Evolutionary conservation across 2,797 vertebrate genomes (phyloP), one percentile per base, ranked within the genome.

Genomic region (Dromococcyx pavoninus): DNA sequence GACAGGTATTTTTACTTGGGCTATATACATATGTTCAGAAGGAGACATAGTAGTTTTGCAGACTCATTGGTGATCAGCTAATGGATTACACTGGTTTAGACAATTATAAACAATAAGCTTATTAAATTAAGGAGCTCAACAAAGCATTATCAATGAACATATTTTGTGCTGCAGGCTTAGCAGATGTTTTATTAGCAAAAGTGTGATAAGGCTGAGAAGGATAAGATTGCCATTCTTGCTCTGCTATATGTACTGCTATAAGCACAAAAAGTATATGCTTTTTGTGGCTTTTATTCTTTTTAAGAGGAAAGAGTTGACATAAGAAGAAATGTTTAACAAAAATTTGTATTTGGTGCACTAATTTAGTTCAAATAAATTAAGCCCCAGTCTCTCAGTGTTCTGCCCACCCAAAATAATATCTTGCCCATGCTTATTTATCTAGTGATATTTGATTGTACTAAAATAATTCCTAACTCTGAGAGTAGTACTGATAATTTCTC

Each of bases 331-430:
- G 5, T 53, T 50, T 67, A 51, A 64, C 23, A 64, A 51, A 89
- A 89, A 44, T 27, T 2, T 22, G 4, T 32, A 18, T 61, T 69
- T n/a, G 9, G 3, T 58, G 46, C 6, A 17, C 62, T 94, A 73
- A 94, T 90, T 94, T 76, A 86, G 33, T 17, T 62, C 73, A 30
- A 10, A 16, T 33, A 43, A 60, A 62, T 91, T 56, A 37, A 53
- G 7, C 23, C 37, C 79, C 51, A 93, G 13, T 92, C 41, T 93
- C 39, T 86, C 35, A 43, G 6, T 56, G 37, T 76, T 95, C 43
- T 79, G 13, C 16, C 17, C 12, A 41, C 17, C 11, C 32, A 67
- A 54, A 84, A 44, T 54, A 66, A 43, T 70, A 57, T 43, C 32
- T 21, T 7, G 33, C 16, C 53, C 13, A 41, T 72, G 8, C 51